A percentile compares a stretch with the other conserved stretches of the same genome.
Conservation (phyloP, 2,888 invertebrate genomes). For the Xanthia togata region DNA sequence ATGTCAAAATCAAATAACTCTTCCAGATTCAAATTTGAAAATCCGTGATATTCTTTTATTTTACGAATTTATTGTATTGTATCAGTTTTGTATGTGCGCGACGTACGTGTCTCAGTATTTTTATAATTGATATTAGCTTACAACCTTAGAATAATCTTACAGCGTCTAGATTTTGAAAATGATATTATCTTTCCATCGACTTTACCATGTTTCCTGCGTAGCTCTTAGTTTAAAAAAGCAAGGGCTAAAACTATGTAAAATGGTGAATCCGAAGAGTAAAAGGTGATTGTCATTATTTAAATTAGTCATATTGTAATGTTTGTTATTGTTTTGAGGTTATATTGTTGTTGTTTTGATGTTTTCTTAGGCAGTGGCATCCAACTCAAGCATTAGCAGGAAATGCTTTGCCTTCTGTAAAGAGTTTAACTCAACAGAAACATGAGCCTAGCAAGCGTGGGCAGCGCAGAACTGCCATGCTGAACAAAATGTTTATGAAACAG, state of each 20-base stretch:
- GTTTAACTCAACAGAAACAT: slow-evolving; percentile 84
- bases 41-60: slow-evolving; percentile 31
- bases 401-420: slow-evolving; percentile 80
- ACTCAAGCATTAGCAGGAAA: slow-evolving; percentile 67
- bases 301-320: neutral
- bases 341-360: slow-evolving; percentile 57
- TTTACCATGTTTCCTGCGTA: slow-evolving; percentile 79
- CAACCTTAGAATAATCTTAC: slow-evolving; percentile 18
- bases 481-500: slow-evolving; percentile 95
- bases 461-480: slow-evolving; percentile 92
- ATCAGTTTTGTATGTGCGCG: neutral
- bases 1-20: slow-evolving; percentile 9
- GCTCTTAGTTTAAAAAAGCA: slow-evolving; percentile 79
- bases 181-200: slow-evolving; percentile 75
- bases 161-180: slow-evolving; percentile 55
- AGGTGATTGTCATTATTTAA: slow-evolving; percentile 69
- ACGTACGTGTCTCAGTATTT: slow-evolving; percentile 29
- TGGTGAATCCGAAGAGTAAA: slow-evolving; percentile 83
- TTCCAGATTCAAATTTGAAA: slow-evolving; percentile 41
- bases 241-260: slow-evolving; percentile 83
- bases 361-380: slow-evolving; percentile 82
- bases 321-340: slow-evolving; percentile 53
- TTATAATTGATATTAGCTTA: slow-evolving; percentile 30
- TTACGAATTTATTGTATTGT: slow-evolving; percentile 1
- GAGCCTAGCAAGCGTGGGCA: slow-evolving; percentile 89